These are phyloP conservation scores for Phalacrocorax pelagicus DNA, from an alignment of 2,113 vertebrate species.

Conservation along the genomic window DNA sequence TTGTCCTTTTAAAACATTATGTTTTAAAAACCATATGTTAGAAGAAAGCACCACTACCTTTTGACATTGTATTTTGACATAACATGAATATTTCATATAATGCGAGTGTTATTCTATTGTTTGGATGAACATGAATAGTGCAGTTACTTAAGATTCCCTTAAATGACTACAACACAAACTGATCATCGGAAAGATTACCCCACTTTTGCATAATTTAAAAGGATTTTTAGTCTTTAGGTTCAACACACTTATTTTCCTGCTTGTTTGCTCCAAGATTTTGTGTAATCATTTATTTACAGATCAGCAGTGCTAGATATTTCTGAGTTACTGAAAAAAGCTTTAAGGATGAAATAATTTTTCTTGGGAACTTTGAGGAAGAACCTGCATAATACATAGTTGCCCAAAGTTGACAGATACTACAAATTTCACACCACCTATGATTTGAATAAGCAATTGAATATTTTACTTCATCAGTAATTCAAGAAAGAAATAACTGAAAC, in stretches of 20 bases:
- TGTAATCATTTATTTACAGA: constrained; percentile 12
- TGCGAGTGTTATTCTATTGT: background rate
- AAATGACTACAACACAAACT: constrained; percentile 19
- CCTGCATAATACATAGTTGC: background rate
- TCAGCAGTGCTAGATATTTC: constrained; percentile 14
- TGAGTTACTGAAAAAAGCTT: constrained; percentile 3
- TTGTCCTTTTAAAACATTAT: background rate
- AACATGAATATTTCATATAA: background rate
- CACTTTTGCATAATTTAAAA: constrained; percentile 41
- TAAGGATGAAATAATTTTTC: constrained; percentile 29
- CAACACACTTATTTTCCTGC: constrained; percentile 42
- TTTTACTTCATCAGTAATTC: background rate
- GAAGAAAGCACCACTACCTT: background rate
- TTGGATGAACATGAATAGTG: constrained; percentile 25
- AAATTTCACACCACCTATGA: background rate
- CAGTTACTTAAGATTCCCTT: constrained; percentile 42
- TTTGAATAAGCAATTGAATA: background rate
- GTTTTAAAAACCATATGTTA: background rate
- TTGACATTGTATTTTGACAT: background rate
- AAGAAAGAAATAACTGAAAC: background rate
- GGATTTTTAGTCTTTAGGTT: constrained; percentile 21
- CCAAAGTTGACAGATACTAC: background rate
- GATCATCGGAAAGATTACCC: constrained; percentile 17
- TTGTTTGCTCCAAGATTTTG: constrained; percentile 48
- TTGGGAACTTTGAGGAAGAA: background rate